These are phyloP conservation scores for Eleginops maclovinus DNA, from an alignment of 2,113 vertebrate species.

Conservation along the genomic window DNA sequence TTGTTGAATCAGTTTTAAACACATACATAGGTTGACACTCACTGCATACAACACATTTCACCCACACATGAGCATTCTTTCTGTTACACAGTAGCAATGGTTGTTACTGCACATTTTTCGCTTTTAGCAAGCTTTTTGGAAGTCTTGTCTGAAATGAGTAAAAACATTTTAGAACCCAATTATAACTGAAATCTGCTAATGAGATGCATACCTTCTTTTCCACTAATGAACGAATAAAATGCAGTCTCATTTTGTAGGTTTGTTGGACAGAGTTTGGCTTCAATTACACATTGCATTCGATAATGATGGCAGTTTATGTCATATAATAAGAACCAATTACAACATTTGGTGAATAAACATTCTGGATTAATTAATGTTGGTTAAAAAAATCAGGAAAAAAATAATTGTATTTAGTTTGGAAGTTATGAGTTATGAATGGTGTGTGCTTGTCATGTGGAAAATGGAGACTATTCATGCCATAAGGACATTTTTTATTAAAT, in stretches of 20 bases:
- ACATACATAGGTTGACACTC: not conserved
- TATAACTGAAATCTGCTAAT: not conserved
- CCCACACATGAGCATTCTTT: not conserved
- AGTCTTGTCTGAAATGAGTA: not conserved
- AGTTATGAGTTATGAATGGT: too few species aligned
- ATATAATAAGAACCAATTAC: not conserved
- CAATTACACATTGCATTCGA: not conserved
- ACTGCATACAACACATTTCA: not conserved
- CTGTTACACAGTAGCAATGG: not conserved
- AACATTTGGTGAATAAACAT: not conserved
- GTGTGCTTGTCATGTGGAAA: not conserved
- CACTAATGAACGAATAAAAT: not conserved
- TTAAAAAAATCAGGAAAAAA: not conserved
- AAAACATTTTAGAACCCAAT: not conserved
- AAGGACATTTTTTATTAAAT: not conserved
- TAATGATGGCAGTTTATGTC: not conserved
- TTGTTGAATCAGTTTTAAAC: not conserved
- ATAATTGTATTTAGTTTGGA: not conserved
- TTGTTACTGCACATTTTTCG: not conserved
- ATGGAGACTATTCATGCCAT: too few species aligned
- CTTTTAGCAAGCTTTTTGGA: not conserved
- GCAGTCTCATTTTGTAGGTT: not conserved
- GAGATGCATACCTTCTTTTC: not conserved
- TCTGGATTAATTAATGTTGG: not conserved
- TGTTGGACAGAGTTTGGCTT: not conserved